phyloP scores from a whole-genome alignment of 2,797 vertebrate species.

The Chaenodraco wilsoni region DNA sequence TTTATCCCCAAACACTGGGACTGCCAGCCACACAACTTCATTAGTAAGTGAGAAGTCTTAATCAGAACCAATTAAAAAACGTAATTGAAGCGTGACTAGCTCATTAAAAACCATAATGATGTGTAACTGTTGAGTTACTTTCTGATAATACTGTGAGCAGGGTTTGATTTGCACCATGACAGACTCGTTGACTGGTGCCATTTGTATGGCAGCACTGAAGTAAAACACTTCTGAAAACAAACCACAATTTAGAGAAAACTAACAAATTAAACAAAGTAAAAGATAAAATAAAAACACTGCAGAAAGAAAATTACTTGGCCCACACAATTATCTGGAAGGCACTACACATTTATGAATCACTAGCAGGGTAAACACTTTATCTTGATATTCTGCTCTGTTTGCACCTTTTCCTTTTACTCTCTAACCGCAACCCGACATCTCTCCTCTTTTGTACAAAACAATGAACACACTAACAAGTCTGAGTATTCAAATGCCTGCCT shows the following conservation, averaged over 20 bases:
- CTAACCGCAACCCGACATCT: background rate
- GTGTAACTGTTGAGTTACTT: background rate
- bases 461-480: background rate
- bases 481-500: conserved; percentile 12
- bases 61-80: conserved; percentile 1
- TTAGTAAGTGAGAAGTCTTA: conserved; percentile 6
- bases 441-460: background rate
- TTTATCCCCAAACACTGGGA: conserved; percentile 51
- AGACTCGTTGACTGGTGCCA: background rate
- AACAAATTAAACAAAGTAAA: background rate
- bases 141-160: background rate
- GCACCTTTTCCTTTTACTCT: background rate
- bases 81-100: background rate
- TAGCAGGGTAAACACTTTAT: background rate
- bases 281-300: background rate
- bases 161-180: background rate
- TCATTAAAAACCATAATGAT: background rate
- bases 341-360: background rate
- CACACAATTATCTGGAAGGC: background rate
- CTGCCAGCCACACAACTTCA: conserved; percentile 34
- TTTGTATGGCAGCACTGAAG: background rate
- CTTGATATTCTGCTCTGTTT: background rate
- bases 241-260: background rate
- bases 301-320: background rate
- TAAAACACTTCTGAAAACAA: background rate